phyloP scores from a whole-genome alignment of 2,888 invertebrate genomes.

The Seladonia tumulorum region DNA sequence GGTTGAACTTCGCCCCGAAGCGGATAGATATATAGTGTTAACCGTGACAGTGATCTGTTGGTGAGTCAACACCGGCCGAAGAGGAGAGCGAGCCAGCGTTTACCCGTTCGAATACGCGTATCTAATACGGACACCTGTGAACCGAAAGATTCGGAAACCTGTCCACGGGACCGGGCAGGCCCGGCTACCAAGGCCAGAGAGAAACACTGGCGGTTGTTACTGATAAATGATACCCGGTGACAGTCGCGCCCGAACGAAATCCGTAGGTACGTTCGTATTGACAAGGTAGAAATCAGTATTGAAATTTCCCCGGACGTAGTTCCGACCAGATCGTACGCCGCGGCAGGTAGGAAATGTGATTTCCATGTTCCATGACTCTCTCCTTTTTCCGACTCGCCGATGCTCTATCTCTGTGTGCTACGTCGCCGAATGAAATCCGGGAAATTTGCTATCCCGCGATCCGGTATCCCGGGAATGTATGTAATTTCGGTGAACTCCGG shows the following conservation, averaged over 20 bases:
- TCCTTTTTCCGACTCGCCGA: neutral
- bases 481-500: neutral
- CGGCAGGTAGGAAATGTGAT: slow-evolving; percentile 1
- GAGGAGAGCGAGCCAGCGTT: neutral
- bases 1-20: neutral
- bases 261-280: slow-evolving; percentile 57
- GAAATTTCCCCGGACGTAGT: slow-evolving; percentile 18
- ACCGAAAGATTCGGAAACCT: slow-evolving; percentile 29
- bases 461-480: neutral
- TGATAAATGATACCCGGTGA: slow-evolving; percentile 47
- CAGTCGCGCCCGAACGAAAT: slow-evolving; percentile 28
- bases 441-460: neutral
- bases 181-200: slow-evolving; percentile 20
- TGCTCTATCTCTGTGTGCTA: neutral
- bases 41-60: slow-evolving; percentile 51
- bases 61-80: slow-evolving; percentile 1
- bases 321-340: slow-evolving; percentile 4
- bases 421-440: neutral
- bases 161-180: neutral
- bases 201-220: slow-evolving; percentile 36
- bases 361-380: slow-evolving; percentile 29
- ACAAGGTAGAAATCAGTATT: slow-evolving; percentile 25
- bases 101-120: slow-evolving; percentile 20
- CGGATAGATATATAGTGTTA: slow-evolving; percentile 3
- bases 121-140: slow-evolving; percentile 59